Evolutionary conservation across 2,888 invertebrate genomes (phyloP), one percentile per base, ranked within the genome.

Genomic region (Parnassius glacialis): DNA sequence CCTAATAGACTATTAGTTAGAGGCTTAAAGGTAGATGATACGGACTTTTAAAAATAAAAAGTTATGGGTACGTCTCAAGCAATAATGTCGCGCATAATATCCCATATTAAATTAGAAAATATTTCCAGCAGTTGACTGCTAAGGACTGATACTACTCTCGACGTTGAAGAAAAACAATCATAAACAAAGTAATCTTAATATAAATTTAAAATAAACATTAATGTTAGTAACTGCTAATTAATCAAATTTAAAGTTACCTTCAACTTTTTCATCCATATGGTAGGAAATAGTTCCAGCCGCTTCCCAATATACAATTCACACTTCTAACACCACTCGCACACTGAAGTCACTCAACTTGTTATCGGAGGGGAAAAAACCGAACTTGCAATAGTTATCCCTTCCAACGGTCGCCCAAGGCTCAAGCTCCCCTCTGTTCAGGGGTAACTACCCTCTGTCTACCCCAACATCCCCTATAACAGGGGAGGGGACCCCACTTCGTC

Each of bases 371-470:
- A 70, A 83, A 83, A 84, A 80, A 79, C 70, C 78, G 74, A 83
- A 81, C 80, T 83, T 79, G 78, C 81, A 85, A 81, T 78, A 80
- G 77, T 80, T 77, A 79, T 80, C 80, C 82, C 80, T 80, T 81
- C 84, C 83, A 78, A 83, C 80, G 78, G 79, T 82, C 84, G 84
- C 85, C 84, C 84, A 83, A 83, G 84, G 85, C 83, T 80, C 81
- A 77, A 74, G 80, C 84, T 84, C 88, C 89, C 89, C 89, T 89
- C 83, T 76, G 87, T 75, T 80, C 81, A 83, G 84, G 90, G 90
- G 89, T 83, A 87, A 85, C 84, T 88, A 88, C 90, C 90, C 90
- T 90, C 89, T 90, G 90, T 87, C 85, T 64, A 85, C 80, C 87
- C 86, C 83, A 79, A 80, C 81, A 84, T 81, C 85, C 86, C 87